These are phyloP conservation scores for Conomelus anceps DNA, from an alignment of 2,888 invertebrate genomes.

Conservation along the genomic window DNA sequence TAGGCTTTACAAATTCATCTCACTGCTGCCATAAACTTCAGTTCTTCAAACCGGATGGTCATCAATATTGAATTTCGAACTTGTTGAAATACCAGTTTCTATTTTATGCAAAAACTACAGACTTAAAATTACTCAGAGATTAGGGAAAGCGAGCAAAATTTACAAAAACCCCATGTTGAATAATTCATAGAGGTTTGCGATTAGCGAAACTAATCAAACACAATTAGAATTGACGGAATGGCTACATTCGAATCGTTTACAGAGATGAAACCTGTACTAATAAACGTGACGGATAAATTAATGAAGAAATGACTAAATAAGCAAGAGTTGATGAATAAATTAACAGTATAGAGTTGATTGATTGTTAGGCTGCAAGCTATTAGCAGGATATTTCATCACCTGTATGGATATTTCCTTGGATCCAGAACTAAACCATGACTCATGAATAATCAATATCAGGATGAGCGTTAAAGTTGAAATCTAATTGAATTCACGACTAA, in stretches of 20 bases:
- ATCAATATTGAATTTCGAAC: neutral
- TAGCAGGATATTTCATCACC: neutral
- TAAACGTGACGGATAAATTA: neutral
- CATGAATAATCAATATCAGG: neutral
- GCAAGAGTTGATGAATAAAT: neutral
- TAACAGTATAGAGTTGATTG: neutral
- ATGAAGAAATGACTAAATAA: neutral
- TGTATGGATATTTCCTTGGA: neutral
- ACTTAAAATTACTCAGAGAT: neutral
- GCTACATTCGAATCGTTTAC: neutral
- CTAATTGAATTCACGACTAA: neutral
- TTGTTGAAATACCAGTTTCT: neutral
- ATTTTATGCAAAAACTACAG: neutral
- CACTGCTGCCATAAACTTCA: neutral
- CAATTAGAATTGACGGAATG: neutral
- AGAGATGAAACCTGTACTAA: neutral
- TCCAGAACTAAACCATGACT: neutral
- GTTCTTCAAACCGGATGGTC: neutral
- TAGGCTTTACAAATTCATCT: neutral
- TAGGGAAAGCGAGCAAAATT: neutral
- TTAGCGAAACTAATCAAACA: neutral
- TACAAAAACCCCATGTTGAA: neutral
- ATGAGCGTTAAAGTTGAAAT: neutral
- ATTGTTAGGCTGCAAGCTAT: neutral
- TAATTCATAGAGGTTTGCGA: neutral